These are phyloP conservation scores for Mormyrus proboscirostris DNA, from an alignment of 2,797 vertebrate species.

Conservation along the genomic window DNA sequence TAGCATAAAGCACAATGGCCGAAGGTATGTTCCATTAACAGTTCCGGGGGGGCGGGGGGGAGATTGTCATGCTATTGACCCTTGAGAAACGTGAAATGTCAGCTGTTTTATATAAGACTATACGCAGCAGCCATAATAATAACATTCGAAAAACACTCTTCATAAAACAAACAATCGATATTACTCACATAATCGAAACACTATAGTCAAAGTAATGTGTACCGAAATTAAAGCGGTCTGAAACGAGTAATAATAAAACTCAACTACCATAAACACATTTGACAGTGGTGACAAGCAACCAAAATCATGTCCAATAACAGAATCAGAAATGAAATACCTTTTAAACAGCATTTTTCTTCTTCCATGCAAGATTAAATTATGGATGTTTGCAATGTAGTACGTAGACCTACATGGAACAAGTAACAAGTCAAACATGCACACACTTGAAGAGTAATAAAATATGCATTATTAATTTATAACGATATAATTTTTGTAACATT, in stretches of 20 bases:
- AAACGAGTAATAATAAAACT: not conserved
- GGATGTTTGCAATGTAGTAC: not conserved
- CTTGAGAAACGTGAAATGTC: not conserved
- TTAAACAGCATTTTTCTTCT: not conserved
- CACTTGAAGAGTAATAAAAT: not conserved
- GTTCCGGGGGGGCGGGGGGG: not conserved
- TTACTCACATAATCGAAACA: not conserved
- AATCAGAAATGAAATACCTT: not conserved
- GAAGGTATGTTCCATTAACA: not conserved
- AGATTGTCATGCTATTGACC: not conserved
- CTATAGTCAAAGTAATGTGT: not conserved
- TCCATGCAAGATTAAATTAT: not conserved
- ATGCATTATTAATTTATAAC: not conserved
- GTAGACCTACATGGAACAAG: not conserved
- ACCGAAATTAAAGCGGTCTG: not conserved
- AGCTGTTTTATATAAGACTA: not conserved
- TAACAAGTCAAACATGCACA: not conserved
- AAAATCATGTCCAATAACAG: not conserved
- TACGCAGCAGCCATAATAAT: not conserved
- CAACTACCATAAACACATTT: not conserved
- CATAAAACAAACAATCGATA: not conserved
- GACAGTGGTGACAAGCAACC: not conserved
- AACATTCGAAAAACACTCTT: not conserved
- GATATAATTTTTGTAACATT: not conserved
- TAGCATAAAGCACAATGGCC: not conserved